phyloP scores from a whole-genome alignment of 2,888 invertebrate species.

The Elysia crispata region DNA sequence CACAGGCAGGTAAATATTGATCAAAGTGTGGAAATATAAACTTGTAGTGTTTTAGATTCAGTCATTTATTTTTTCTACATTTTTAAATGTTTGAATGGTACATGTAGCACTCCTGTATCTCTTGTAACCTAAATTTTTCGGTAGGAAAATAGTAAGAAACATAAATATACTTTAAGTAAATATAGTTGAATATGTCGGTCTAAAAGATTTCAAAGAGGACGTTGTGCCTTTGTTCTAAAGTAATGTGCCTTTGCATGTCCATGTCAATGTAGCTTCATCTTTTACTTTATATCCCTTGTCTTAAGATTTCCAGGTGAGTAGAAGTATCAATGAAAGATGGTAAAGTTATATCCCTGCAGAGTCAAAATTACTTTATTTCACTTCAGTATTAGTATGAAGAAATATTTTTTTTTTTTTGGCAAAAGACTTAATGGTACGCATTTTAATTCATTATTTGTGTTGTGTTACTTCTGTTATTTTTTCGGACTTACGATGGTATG shows the following conservation, averaged over 20 bases:
- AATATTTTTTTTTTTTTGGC: not conserved
- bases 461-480: not conserved
- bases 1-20: constrained; percentile 45
- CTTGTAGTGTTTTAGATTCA: not conserved
- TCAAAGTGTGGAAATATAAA: not conserved
- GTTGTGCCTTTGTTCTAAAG: not conserved
- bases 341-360: not conserved
- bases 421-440: not conserved
- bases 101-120: not conserved
- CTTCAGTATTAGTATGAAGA: no score
- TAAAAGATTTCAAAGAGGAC: not conserved
- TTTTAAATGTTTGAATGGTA: not conserved
- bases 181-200: not conserved
- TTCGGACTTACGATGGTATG: no score
- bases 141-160: no score
- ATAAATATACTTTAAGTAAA: not conserved
- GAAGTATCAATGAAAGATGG: not conserved
- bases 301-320: not conserved
- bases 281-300: not conserved
- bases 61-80: not conserved
- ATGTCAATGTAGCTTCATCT: not conserved
- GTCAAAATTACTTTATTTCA: not conserved
- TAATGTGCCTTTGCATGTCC: constrained; percentile 47
- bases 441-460: not conserved
- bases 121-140: no score